phyloP scores from a whole-genome alignment of 2,113 vertebrate species.

The Camarhynchus parvulus region DNA sequence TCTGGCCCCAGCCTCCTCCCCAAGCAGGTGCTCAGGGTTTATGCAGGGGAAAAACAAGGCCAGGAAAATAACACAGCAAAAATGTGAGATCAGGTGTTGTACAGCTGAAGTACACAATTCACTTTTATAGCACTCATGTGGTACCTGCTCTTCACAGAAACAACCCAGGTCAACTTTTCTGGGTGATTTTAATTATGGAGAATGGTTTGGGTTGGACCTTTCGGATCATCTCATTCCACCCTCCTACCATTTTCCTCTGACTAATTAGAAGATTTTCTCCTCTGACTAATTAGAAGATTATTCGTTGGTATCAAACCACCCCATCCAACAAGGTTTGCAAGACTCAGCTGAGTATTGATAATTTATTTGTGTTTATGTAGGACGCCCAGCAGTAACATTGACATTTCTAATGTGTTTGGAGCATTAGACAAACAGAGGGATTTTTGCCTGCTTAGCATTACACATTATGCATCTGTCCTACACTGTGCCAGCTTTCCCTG shows the following conservation, averaged over 20 bases:
- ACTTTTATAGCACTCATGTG: background rate
- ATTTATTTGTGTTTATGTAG: constrained; percentile 28
- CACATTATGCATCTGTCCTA: constrained; percentile 31
- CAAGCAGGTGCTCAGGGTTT: background rate
- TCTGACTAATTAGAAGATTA: background rate
- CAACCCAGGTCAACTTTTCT: background rate
- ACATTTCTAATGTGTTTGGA: constrained; percentile 34
- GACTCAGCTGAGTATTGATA: background rate
- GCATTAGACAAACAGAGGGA: constrained; percentile 33
- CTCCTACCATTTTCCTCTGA: background rate
- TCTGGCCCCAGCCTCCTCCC: background rate
- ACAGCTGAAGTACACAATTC: background rate
- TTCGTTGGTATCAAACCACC: background rate
- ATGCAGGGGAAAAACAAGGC: background rate
- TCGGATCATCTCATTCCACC: background rate
- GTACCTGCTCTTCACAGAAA: background rate
- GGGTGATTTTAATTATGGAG: background rate
- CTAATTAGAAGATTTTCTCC: background rate
- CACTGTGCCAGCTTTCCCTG: constrained; percentile 32
- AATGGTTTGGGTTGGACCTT: background rate
- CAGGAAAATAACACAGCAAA: background rate
- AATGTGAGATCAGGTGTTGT: background rate
- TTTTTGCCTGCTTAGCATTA: constrained; percentile 47
- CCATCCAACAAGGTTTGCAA: background rate
- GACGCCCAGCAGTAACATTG: background rate